Conservation (phyloP, 2,113 vertebrate species). For the Polypterus bichir region DNA sequence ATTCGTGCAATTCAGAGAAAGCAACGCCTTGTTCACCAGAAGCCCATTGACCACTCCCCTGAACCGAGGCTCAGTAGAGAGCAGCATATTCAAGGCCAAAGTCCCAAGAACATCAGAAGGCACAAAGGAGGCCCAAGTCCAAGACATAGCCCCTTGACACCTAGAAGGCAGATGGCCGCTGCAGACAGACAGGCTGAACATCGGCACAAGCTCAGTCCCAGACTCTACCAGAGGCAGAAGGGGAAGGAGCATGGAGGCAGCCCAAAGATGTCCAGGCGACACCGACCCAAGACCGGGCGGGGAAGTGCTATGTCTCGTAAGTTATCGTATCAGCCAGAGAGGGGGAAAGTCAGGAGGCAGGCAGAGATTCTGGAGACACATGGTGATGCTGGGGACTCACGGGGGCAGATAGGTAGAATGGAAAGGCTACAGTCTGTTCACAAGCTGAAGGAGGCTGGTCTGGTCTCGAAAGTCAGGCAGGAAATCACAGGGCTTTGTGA, state of each 20-base stretch:
- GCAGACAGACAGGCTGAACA: background rate
- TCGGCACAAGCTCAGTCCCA: no score
- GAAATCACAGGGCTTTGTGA: no score
- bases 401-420: background rate
- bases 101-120: no score
- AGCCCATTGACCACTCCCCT: no score
- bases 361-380: background rate
- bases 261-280: background rate
- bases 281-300: no score
- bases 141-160: background rate
- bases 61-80: no score
- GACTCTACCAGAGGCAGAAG: fast-evolving
- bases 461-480: slow-evolving; percentile 8
- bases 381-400: background rate
- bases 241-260: background rate
- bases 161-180: no score
- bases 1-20: no score
- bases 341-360: background rate
- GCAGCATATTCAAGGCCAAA: no score
- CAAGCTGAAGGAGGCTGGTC: slow-evolving; percentile 16
- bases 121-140: no score
- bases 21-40: no score
- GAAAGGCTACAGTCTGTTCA: slow-evolving; percentile 12
- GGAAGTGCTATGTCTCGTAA: background rate
- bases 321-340: background rate